Conservation (phyloP, 1,140 invertebrate species). For the Hestina assimilis region DNA sequence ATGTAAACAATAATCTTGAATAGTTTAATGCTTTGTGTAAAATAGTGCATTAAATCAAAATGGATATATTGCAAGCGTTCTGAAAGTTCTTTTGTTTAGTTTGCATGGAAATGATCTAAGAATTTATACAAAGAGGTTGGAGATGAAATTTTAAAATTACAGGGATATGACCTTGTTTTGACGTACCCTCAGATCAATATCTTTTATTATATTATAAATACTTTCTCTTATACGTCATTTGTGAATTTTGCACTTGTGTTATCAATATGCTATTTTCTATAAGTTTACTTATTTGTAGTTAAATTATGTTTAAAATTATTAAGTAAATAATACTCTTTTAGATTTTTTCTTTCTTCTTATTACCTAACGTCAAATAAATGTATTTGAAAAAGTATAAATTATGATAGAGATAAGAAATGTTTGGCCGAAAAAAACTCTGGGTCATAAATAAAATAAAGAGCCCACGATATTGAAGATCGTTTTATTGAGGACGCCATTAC, state of each 20-base stretch:
- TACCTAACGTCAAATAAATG: background rate
- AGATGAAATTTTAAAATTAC: slow-evolving; percentile 46
- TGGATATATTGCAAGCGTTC: background rate
- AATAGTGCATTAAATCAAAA: background rate
- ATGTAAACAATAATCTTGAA: background rate
- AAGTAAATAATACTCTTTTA: too few relatives aligned
- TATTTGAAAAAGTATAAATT: background rate
- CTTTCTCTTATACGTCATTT: background rate
- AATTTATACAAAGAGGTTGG: slow-evolving; percentile 23
- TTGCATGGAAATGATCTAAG: slow-evolving; percentile 41
- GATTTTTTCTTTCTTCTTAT: too few relatives aligned
- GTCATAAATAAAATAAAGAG: slow-evolving; percentile 59
- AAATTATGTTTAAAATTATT: too few relatives aligned
- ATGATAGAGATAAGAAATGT: slow-evolving; percentile 26
- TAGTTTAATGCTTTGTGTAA: background rate
- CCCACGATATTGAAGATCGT: slow-evolving; percentile 56
- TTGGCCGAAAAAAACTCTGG: slow-evolving; percentile 34
- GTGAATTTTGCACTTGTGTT: too few relatives aligned
- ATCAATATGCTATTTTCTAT: too few relatives aligned
- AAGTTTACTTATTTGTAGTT: too few relatives aligned
- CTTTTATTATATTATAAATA: slow-evolving; percentile 30
- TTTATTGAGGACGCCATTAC: slow-evolving; percentile 73
- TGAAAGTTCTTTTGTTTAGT: slow-evolving; percentile 19
- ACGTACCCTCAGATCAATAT: slow-evolving; percentile 30
- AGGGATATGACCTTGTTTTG: slow-evolving; percentile 41